A percentile compares a stretch with the other conserved stretches of the same genome.
These are phyloP conservation scores for Pseudomyrmex gracilis DNA, from an alignment of 1,140 invertebrate genomes.

Conservation along the genomic window DNA sequence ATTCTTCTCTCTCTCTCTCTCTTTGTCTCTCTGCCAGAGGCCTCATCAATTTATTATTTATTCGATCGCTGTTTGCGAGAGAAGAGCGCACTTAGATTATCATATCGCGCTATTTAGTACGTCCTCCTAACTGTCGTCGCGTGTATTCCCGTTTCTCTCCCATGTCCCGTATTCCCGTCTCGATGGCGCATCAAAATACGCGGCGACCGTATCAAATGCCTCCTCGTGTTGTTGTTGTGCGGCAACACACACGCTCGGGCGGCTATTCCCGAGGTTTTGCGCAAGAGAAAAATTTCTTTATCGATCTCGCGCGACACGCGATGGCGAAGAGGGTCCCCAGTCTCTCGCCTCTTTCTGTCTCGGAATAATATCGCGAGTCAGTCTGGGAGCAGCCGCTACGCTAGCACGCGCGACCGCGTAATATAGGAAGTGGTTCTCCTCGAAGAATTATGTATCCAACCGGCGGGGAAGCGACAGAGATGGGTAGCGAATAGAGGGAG, in stretches of 20 bases:
- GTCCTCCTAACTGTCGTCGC: background rate
- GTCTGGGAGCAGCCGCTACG: slow-evolving; percentile 25
- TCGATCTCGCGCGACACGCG: slow-evolving; percentile 47
- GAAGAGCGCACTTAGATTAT: background rate
- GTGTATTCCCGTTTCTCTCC: slow-evolving; percentile 20
- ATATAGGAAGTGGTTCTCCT: slow-evolving; percentile 56
- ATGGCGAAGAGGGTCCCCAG: slow-evolving; percentile 18
- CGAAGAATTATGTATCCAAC: slow-evolving; percentile 54
- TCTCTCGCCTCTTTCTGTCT: background rate
- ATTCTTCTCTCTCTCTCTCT: too few relatives aligned
- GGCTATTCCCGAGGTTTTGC: slow-evolving; percentile 29
- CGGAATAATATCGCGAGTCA: slow-evolving; percentile 50
- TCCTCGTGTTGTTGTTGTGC: background rate
- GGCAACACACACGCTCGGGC: background rate
- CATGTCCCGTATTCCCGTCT: slow-evolving; percentile 28
- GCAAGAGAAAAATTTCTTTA: slow-evolving; percentile 48
- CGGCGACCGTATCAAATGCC: slow-evolving; percentile 38
- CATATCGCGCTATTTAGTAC: background rate
- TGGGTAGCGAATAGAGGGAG: background rate
- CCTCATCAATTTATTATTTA: slow-evolving; percentile 42
- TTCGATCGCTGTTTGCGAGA: slow-evolving; percentile 11
- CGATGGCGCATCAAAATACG: slow-evolving; percentile 22
- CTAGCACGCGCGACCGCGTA: slow-evolving; percentile 48
- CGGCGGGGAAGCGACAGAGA: background rate
- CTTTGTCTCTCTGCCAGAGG: too few relatives aligned